Base-by-base conservation (phyloP, 2,888 invertebrate species). In the Gymnoscelis rufifasciata region DNA sequence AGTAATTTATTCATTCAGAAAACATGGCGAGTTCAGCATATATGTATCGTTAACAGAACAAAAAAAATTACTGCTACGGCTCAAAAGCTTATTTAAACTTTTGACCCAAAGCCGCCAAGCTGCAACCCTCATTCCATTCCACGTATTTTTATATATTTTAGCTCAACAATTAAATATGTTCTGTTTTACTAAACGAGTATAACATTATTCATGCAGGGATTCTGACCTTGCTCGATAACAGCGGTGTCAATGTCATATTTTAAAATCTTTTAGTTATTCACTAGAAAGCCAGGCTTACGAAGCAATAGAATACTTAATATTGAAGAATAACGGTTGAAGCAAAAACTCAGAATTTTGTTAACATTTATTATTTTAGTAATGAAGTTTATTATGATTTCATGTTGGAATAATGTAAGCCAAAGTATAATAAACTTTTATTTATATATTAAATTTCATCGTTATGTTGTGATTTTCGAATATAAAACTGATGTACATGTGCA, bases 91-190 rank as follows among this genome's bases (percentile, higher is more conserved):
- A 35, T 13, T 28, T 45, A 38, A 44, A 15, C 33, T 33, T 38
- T 43, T 29, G 24, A 43, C 29, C 37, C 37, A 10, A 37, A n/a
- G 13, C 26, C 15, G 26, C 38, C 30, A 29, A 23, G 23, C 12
- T 33, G 11, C 33, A 10, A 24, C 19, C 19, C 19, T n/a, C 23
- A 29, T 45, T 40, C 29, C 35, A 36, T 39, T 45, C 45, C 35
- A 45, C 40, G 23, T 40, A 39, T 40, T 35, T 45, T 40, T 39
- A 45, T 39, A 33, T 40, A 40, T 24, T 29, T n/a, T n/a, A n/a
- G 35, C 35, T 12, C 7, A 13, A 23, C 13, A 29, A 15, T 39
- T 19, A 39, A 19, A 39, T 35, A 35, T 23, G 35, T 39, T 33
- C 7, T 28, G 35, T 29, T 35, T 38, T 39, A 35, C 38, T 33